Conservation (phyloP, 2,888 invertebrate species). For the Leptopterna dolabrata region DNA sequence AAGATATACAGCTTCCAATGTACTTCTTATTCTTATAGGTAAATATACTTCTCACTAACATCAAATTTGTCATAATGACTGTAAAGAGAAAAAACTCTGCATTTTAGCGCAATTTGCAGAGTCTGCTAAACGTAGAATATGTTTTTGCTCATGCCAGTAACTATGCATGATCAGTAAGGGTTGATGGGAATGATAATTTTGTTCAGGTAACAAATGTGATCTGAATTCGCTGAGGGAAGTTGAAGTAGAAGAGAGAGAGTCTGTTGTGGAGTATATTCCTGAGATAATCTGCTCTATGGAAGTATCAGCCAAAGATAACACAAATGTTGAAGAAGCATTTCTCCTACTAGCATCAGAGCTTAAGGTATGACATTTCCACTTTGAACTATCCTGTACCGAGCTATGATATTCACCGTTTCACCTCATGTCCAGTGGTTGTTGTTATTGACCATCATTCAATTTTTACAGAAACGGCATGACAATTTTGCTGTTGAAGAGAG, state of each 20-base stretch:
- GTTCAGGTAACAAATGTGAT: conserved; percentile 84
- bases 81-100: too few relatives aligned
- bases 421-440: too few relatives aligned
- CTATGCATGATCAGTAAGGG: too few relatives aligned
- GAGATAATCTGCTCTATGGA: conserved; percentile 89
- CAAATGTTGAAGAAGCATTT: conserved; percentile 90
- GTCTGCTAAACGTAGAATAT: too few relatives aligned
- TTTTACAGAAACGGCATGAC: conserved; percentile 79
- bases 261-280: conserved; percentile 86
- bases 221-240: conserved; percentile 84
- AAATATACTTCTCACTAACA: conserved; percentile 62
- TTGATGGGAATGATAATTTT: neutral
- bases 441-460: too few relatives aligned
- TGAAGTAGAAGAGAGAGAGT: conserved; percentile 86
- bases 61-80: too few relatives aligned
- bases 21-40: conserved; percentile 91
- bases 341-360: conserved; percentile 86
- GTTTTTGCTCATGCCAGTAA: too few relatives aligned
- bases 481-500: conserved; percentile 74
- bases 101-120: too few relatives aligned
- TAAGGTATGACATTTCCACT: conserved; percentile 72
- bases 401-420: too few relatives aligned
- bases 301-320: conserved; percentile 91
- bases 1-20: conserved; percentile 91
- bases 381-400: neutral